Base-by-base conservation (phyloP, 1,140 invertebrate species). In the Rhyzopertha dominica region DNA sequence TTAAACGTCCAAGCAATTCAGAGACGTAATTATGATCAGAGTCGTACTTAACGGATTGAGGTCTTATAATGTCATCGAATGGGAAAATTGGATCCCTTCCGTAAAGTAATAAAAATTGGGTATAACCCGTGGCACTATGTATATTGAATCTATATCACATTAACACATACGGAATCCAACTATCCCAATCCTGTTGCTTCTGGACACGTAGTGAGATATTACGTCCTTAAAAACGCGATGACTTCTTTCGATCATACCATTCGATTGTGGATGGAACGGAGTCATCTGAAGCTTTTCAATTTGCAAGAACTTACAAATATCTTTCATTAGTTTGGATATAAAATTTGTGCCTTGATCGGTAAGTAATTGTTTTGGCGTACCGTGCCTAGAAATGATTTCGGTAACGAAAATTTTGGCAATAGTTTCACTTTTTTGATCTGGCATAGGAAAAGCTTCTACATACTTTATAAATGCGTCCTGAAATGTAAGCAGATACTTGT, bases 401-500 rank as follows among this genome's bases (percentile, higher is more conserved):
- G 38, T 55, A 3, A 59, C 45, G 23, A 62, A 59, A 18, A 23
- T 7, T 18, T 36, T 40, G 1, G 55, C 51, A 12, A 60, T 47
- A 7, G 52, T 53, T 16, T 39, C 36, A 5, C 55, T 47, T 24
- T 50, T 42, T 41, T 58, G 54, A 30, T 53, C 25, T 31, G 28
- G 12, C 12, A 62, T 40, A 2, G 58, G 48, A 16, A 36, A 43
- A 2, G 54, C 57, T 37, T 56, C 43, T 2, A 54, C 5, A 46
- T 61, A 37, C 51, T 60, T 30, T 31, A 59, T 39, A 4, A 46
- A 35, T n/a, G 29, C 39, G 28, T 69, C 63, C 34, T 49, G 44
- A n/a, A 66, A 34, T 2, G 67, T 63, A 4, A 70, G 25, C 5
- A 70, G 59, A 50, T 66, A 68, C 42, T 52, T 58, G 38, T 64